Percentiles rank a stretch among this genome's conserved stretches.
These are phyloP conservation scores for Colius striatus DNA, from an alignment of 2,113 vertebrate species.

Conservation along the genomic window DNA sequence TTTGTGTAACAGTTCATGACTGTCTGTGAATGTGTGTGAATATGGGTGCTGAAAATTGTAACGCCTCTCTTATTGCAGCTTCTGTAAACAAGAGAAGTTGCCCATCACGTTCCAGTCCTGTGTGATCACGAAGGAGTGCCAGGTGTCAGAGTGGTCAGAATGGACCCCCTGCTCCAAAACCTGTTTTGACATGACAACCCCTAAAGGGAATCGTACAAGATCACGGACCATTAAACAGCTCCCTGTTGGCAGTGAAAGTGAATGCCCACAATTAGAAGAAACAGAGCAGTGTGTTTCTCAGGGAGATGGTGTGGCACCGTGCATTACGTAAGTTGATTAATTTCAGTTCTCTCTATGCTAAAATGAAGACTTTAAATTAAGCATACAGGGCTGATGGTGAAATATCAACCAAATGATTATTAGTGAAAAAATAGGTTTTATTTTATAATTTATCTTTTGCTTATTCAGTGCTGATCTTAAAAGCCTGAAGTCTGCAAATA, in stretches of 20 bases:
- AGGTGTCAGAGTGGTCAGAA: constrained; percentile 87
- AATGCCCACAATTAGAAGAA: constrained; percentile 87
- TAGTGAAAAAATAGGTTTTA: neutral
- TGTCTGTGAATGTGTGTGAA: neutral
- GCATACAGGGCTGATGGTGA: accelerated
- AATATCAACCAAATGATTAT: neutral
- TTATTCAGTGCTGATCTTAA: neutral
- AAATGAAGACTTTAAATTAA: neutral
- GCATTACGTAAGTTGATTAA: constrained; percentile 84
- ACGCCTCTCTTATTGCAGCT: constrained; percentile 74
- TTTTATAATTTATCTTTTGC: neutral
- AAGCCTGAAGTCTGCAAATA: neutral
- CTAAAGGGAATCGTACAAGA: constrained; percentile 80
- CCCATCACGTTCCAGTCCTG: constrained; percentile 93
- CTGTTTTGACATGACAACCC: constrained; percentile 79
- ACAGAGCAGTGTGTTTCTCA: constrained; percentile 81
- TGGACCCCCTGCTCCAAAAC: constrained; percentile 90
- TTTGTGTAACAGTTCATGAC: neutral
- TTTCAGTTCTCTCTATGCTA: neutral
- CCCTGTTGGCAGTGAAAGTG: constrained; percentile 79
- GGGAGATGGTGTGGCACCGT: constrained; percentile 81
- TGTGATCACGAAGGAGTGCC: constrained; percentile 88
- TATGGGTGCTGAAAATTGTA: neutral
- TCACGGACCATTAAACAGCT: constrained; percentile 84
- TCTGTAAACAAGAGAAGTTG: constrained; percentile 87